Conservation (phyloP, 2,888 invertebrate species). For the Torymus auratus region DNA sequence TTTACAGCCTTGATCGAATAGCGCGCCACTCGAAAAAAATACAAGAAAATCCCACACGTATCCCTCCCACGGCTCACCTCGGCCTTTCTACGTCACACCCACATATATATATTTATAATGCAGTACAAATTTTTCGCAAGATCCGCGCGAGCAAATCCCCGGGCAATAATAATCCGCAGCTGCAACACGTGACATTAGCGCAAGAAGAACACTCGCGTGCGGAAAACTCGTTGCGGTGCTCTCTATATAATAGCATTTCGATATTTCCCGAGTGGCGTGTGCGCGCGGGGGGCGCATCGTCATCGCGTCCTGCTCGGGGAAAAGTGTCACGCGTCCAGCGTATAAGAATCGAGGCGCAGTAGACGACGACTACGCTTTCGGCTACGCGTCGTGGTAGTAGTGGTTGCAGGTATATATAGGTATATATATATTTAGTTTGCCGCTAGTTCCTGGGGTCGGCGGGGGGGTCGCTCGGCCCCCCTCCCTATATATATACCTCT, state of each 20-base stretch:
- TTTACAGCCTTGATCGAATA: too few species aligned
- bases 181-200: neutral
- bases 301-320: constrained; percentile 25
- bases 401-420: too few species aligned
- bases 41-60: too few species aligned
- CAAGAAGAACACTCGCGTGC: neutral
- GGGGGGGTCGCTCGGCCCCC: neutral
- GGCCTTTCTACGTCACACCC: too few species aligned
- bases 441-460: constrained; percentile 16
- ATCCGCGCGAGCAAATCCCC: too few species aligned
- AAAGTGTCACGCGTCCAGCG: constrained; percentile 48
- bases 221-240: neutral
- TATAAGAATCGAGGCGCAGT: constrained; percentile 39
- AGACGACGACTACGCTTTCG: neutral
- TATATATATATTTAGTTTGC: too few species aligned
- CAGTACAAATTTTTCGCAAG: too few species aligned
- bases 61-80: too few species aligned
- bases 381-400: neutral
- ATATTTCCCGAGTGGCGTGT: constrained; percentile 53
- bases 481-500: neutral
- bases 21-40: too few species aligned
- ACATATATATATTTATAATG: too few species aligned
- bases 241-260: constrained; percentile 26
- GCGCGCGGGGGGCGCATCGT: constrained; percentile 17
- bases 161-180: too few species aligned